Base-by-base conservation (phyloP, 37 sponge, comb jelly and placozoan species). In the Geodia barretti region DNA sequence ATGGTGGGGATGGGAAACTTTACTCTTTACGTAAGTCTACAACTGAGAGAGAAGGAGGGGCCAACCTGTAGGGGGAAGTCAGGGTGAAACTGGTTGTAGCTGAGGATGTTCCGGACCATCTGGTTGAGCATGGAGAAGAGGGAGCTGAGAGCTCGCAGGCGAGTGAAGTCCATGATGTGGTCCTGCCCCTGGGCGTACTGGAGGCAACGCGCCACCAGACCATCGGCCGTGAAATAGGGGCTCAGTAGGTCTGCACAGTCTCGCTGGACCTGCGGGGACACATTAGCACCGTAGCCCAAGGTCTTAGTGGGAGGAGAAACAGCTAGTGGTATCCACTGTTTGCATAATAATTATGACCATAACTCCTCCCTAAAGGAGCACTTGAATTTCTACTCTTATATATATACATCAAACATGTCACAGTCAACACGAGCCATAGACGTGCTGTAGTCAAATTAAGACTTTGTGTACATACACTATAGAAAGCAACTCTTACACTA, bases 121-220 rank as follows among this genome's bases (percentile, higher is more conserved):
- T 96, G 95, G 84, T 94, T 88, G 54, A 98, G 76, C 96, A 98
- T 93, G 64, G 99, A 93, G 74, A 96, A 98, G 73, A 98, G 91
- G 58, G 92, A 83, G 73, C 87, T 84, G 29, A 98, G 89, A 38
- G 92, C 94, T 60, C 99, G 63, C 73, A 95, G 80, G 11, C 96
- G 85, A 11, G 96, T 98, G 83, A 96, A 96, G 80, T 98, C 99
- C 99, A 98, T 98, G 68, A 98, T 90, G 75, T 98, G 99, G 25
- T 93, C 96, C 63, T 89, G 74, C 1, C 60, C 33, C 71, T 83
- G 89, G 23, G 96, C 93, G 72, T 87, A 92, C 77, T 87, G 70
- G 59, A 98, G 73, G 2, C 90, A 71, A 43, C 87, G 78, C 65
- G 79, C 80, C 0, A 98, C 95, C 39, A 98, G 74, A 0, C 96